Evolutionary conservation across 2,113 vertebrate genomes (phyloP), one percentile per base, ranked within the genome.

Genomic region (Notothenia rossii): DNA sequence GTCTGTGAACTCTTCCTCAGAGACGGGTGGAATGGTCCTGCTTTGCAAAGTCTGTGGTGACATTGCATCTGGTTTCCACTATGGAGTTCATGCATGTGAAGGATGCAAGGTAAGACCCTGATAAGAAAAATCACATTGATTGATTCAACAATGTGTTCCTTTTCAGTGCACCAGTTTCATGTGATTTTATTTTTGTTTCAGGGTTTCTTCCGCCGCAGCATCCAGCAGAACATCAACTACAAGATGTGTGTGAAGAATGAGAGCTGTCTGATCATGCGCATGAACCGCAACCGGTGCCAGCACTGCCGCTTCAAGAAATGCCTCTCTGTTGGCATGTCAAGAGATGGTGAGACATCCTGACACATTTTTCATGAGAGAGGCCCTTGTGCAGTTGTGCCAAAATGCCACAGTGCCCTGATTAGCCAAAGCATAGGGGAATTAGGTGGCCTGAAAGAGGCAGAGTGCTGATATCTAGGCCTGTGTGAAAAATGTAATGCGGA

Each of bases 231-330:
- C 91, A 95, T 96, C 80, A 94, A 95, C 91, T 96, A 96, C 92
- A 96, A 96, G 91, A 95, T 95, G 94, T 96, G 95, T 10, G 94
- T 95, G 89, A 96, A 96, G 93, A 96, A 96, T 6, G 95, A 96
- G 86, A 95, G 90, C 83, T 96, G 95, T 83, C 86, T 95, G 75
- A 95, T 96, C 79, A 95, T 96, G 94, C 94, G 95, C n/a, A 95
- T 95, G 94, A 96, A 96, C 81, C 93, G 95, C 17, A 96, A 96
- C 82, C 95, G 95, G 7, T 96, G 95, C 88, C 95, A 96, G 84
- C 95, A 96, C 91, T 96, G 95, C 83, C 95, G 95, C 67, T 96
- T 96, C 89, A 95, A 95, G 92, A 96, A 96, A 89, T 96, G 95
- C 92, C 92, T 96, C 58, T 94, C 94, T 0, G 95, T 96, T 7